phyloP scores from a whole-genome alignment of 2,797 vertebrate species.

The Chrysocyon brachyurus region DNA sequence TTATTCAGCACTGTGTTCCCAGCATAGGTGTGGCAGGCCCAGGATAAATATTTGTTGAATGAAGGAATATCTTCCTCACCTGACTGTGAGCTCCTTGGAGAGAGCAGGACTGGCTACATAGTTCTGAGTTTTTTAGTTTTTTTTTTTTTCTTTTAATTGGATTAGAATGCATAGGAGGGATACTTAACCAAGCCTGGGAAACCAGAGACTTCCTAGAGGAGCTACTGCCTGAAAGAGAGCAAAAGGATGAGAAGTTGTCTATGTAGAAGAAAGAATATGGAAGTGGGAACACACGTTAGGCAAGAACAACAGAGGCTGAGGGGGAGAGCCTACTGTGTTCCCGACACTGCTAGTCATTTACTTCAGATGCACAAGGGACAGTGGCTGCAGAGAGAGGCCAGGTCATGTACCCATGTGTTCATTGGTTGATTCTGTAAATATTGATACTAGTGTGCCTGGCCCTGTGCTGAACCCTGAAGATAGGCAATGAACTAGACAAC shows the following conservation, averaged over 20 bases:
- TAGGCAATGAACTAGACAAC: not conserved
- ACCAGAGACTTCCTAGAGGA: constrained; percentile 6
- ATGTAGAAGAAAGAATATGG: not conserved
- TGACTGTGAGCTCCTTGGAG: not conserved
- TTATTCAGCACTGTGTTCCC: not conserved
- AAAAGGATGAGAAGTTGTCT: not conserved
- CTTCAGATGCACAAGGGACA: not conserved
- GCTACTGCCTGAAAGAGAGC: not conserved
- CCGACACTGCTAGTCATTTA: not conserved
- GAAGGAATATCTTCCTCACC: not conserved
- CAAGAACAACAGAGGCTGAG: not conserved
- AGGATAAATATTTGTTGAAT: constrained; percentile 40
- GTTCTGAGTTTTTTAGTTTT: not conserved
- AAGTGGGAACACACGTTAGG: not conserved
- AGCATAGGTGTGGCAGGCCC: not conserved
- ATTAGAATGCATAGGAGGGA: not conserved
- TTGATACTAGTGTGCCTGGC: not conserved
- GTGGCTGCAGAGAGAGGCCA: not conserved
- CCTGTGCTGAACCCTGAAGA: not conserved
- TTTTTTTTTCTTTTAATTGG: not conserved
- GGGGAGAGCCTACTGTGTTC: not conserved
- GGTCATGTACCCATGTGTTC: not conserved
- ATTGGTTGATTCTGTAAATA: not conserved
- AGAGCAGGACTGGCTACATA: not conserved
- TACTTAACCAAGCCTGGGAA: constrained; percentile 26